phyloP scores from a whole-genome alignment of 2,888 invertebrate species.

The Polia nebulosa region DNA sequence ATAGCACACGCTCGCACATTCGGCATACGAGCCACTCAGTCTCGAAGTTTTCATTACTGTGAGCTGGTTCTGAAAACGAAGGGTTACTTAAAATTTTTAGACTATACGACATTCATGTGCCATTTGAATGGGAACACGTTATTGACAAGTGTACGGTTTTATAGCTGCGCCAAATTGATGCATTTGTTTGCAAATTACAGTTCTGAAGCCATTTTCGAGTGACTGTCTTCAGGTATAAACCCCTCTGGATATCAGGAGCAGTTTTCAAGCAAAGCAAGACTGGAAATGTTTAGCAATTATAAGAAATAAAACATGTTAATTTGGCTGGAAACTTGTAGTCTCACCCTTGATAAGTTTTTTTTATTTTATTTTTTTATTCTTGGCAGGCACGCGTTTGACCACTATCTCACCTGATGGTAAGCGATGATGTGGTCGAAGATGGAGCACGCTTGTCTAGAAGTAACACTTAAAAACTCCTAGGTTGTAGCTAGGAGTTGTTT shows the following conservation, averaged over 20 bases:
- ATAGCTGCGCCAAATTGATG: background rate
- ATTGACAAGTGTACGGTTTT: background rate
- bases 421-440: no score
- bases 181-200: background rate
- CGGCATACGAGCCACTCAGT: slow-evolving; percentile 86
- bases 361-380: no score
- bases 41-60: slow-evolving; percentile 76
- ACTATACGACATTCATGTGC: no score
- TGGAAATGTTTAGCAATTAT: background rate
- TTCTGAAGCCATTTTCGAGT: background rate
- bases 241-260: background rate
- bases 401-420: no score
- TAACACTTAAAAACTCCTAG: no score
- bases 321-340: background rate
- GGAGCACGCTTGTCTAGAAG: no score
- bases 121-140: background rate
- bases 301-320: background rate
- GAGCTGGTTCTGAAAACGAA: slow-evolving; percentile 69
- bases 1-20: slow-evolving; percentile 84
- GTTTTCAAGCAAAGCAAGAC: background rate
- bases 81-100: background rate
- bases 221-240: background rate
- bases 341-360: no score
- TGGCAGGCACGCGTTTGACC: no score
- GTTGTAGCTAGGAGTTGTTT: no score